Conservation (phyloP, 2,113 vertebrate genomes). For the Empidonax traillii region DNA sequence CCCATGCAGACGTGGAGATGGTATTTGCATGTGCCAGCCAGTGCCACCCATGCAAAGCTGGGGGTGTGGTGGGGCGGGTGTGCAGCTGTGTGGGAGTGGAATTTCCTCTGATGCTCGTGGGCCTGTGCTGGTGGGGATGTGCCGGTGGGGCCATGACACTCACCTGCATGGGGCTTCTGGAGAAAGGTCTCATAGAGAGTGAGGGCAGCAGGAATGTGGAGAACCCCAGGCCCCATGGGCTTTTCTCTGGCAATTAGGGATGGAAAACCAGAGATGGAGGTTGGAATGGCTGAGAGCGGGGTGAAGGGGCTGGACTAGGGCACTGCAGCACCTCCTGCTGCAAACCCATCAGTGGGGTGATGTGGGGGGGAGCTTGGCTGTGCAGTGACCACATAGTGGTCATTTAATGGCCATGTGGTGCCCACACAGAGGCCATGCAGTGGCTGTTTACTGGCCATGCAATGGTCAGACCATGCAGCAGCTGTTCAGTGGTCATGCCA, state of each 20-base stretch:
- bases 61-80: fast-evolving
- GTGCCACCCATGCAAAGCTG: not conserved
- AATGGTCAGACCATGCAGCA: fast-evolving
- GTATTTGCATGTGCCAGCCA: not conserved
- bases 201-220: not conserved
- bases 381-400: not conserved
- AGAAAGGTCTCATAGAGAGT: fast-evolving
- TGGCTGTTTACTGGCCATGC: not conserved
- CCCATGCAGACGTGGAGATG: fast-evolving
- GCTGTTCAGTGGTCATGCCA: fast-evolving
- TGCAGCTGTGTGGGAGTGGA: fast-evolving
- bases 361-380: not conserved
- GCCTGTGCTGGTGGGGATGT: not conserved
- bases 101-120: fast-evolving
- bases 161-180: not conserved
- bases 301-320: not conserved
- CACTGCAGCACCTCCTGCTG: not conserved
- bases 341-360: fast-evolving
- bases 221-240: not conserved
- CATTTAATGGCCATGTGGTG: not conserved
- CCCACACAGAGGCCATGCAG: fast-evolving
- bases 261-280: not conserved
- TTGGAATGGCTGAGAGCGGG: fast-evolving
- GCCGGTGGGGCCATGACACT: fast-evolving
- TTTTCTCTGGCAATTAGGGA: not conserved